Base-by-base conservation (phyloP, 1,140 invertebrate genomes). In the Linepithema humile region DNA sequence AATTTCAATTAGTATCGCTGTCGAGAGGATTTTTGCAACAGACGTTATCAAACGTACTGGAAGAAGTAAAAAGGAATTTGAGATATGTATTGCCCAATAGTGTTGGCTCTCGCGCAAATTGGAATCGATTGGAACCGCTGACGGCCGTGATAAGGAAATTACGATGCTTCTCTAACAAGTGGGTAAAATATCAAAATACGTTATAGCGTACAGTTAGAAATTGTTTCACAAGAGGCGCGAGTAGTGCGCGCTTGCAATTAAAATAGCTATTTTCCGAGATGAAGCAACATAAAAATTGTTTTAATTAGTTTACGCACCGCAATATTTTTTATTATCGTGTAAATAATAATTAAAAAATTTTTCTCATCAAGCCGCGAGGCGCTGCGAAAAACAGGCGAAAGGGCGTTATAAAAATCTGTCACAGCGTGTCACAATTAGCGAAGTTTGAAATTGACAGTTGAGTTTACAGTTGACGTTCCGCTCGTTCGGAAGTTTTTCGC, bases 61-160 rank as follows among this genome's bases (percentile, higher is more conserved):
- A 67, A 78, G 45, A 55, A 78, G 74, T 20, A 64, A 55, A 29
- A 6, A 32, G 43, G 62, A 67, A 77, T 48, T 17, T 40, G 23
- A 43, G 48, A 67, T 77, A 50, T 50, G 48, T 77, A 77, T 78
- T 53, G 60, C 74, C 17, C 20, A 12, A 5, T 48, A 29, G 20
- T 67, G 35, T 38, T 62, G 32, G 9, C 23, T 53, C 35, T 53
- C 35, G 45, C n/a, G 48, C 35, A 78, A 78, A 78, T 78, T 78
- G 48, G n/a, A 78, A 78, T 78, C 62, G 62, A 78, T 78, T 67
- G 15, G 53, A 55, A 23, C 35, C 32, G 50, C 32, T 35, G 15
- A 32, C 45, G 32, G 60, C 17, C n/a, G 10, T 50, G 45, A 69
- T 40, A 53, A 67, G 45, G 23, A 67, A 78, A 78, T 78, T 78